Evolutionary conservation across 2,797 vertebrate species (phyloP).

Genomic region (Percopsis omiscomaycus): DNA sequence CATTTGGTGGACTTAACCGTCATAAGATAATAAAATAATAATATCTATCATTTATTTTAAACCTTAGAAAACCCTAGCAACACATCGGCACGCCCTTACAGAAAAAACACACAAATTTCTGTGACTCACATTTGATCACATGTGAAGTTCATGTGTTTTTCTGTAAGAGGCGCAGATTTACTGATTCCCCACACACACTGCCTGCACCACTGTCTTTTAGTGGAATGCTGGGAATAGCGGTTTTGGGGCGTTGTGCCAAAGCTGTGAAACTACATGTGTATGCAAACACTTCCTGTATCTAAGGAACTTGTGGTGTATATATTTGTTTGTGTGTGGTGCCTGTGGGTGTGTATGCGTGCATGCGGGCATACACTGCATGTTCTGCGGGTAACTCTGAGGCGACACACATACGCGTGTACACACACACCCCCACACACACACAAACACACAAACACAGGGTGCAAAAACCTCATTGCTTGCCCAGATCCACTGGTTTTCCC

Average conservation of each 20-base stretch:
- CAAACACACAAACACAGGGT: constrained; percentile 38
- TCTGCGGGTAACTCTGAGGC: constrained; percentile 11
- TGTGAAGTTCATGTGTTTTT: too few species aligned
- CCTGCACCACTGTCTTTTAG: background rate
- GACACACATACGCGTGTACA: constrained; percentile 37
- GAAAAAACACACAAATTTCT: background rate
- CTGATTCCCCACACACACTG: constrained; percentile 15
- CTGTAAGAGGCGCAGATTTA: constrained; percentile 8
- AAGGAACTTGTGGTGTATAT: constrained; percentile 5
- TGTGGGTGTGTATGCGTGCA: constrained; percentile 11
- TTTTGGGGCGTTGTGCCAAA: background rate
- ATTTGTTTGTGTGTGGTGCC: constrained; percentile 1
- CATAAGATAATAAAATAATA: too few species aligned
- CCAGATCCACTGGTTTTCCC: constrained; percentile 7
- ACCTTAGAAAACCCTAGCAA: too few species aligned
- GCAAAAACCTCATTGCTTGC: constrained; percentile 41
- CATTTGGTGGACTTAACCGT: too few species aligned
- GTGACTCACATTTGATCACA: too few species aligned
- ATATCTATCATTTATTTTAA: too few species aligned
- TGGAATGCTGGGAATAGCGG: background rate
- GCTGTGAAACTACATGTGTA: background rate
- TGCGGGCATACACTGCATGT: background rate
- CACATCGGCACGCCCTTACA: background rate
- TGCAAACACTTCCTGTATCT: constrained; percentile 4
- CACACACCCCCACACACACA: constrained; percentile 16